Evolutionary conservation across 2,888 invertebrate species (phyloP), one percentile per base, ranked within the genome.

Genomic region (Stenurella melanura): DNA sequence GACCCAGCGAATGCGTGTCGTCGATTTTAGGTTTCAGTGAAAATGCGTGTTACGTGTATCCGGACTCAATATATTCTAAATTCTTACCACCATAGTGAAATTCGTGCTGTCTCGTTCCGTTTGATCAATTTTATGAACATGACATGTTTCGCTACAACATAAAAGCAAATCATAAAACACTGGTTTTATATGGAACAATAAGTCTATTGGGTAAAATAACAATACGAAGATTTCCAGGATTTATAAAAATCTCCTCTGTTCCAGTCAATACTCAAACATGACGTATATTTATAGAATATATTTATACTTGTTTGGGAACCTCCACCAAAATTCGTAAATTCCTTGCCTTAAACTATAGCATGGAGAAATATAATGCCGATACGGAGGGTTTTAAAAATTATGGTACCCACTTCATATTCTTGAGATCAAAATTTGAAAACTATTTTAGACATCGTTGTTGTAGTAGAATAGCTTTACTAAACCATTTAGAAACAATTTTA

Each of bases 101-200:
- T 50, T 50, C n/a, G 50, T n/a, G 54, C 66, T 77, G 74, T 74
- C 77, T 77, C 70, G 74, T 77, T 74, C 70, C 75, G 73, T 73
- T 75, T 75, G 78, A 78, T 78, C 78, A 78, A 75, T 78, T 73
- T 70, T 70, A 73, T 70, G 73, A 78, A 75, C 63, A 70, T 57
- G 66, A 71, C 66, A 78, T 73, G 71, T 70, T 75, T 61, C 70
- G n/a, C 57, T 70, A 68, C 66, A 54, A 57, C 67, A 73, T 74
- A 78, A 78, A 78, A 75, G 66, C 60, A 70, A 74, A 74, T 74
- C 70, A 77, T 74, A 77, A 77, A 77, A 77, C 74, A 77, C 69
- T 71, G 77, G 42, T 64, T 70, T 77, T 63, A 68, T 70, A 74
- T 63, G 73, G 67, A 77, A 74, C 76, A 77, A 70, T 71, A 66